phyloP scores from a whole-genome alignment of 2,797 vertebrate species.

The Chaunax sp. region DNA sequence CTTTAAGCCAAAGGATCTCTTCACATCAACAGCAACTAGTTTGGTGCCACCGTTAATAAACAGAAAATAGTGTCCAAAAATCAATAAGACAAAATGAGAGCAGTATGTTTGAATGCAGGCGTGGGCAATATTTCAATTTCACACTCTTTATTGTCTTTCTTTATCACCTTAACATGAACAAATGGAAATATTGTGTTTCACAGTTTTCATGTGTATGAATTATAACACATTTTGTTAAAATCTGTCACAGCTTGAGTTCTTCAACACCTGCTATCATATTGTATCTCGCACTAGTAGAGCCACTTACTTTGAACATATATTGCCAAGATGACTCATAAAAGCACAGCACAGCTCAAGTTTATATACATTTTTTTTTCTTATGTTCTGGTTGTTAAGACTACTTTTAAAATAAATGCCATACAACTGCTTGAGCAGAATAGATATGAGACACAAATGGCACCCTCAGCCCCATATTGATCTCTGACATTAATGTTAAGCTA shows the following conservation, averaged over 20 bases:
- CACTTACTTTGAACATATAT: slow-evolving; percentile 24
- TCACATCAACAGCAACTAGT: slow-evolving; percentile 36
- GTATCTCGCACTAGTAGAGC: slow-evolving; percentile 8
- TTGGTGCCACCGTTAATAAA: slow-evolving; percentile 44
- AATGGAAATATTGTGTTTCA: slow-evolving; percentile 39
- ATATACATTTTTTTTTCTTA: slow-evolving; percentile 8
- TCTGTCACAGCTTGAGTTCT: slow-evolving; percentile 45
- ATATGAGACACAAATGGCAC: not conserved
- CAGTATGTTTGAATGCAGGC: slow-evolving; percentile 24
- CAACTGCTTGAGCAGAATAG: not conserved
- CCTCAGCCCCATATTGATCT: not conserved
- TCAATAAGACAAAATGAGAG: slow-evolving; percentile 47
- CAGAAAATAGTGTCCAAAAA: slow-evolving; percentile 21
- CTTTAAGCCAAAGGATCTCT: slow-evolving; percentile 34
- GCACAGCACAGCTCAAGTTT: slow-evolving; percentile 23
- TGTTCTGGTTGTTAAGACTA: slow-evolving; percentile 11
- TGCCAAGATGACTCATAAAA: slow-evolving; percentile 37
- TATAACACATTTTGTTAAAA: slow-evolving; percentile 51
- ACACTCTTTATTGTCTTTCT: slow-evolving; percentile 20
- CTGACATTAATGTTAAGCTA: not conserved
- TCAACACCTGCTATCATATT: slow-evolving; percentile 37
- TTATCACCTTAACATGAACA: slow-evolving; percentile 31
- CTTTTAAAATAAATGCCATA: slow-evolving; percentile 2
- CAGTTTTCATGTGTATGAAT: slow-evolving; percentile 48
- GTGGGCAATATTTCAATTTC: slow-evolving; percentile 41